phyloP scores from a whole-genome alignment of 2,113 vertebrate genomes.

The Coreoperca whiteheadi region DNA sequence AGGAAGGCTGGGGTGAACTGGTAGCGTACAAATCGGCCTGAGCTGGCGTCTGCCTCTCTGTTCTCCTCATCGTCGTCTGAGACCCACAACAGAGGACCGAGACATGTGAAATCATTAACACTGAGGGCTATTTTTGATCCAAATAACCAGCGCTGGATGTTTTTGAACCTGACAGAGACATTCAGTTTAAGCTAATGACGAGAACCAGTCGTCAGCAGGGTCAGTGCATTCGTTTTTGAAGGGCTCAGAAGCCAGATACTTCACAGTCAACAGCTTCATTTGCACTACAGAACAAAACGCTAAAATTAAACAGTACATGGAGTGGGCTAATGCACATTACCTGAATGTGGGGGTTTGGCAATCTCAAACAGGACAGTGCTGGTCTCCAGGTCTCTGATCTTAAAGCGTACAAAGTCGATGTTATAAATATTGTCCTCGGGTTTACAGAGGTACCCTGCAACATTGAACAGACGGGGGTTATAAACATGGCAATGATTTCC shows the following conservation, averaged over 20 bases:
- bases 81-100: slow-evolving; percentile 14
- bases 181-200: neutral
- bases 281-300: neutral
- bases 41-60: slow-evolving; percentile 85
- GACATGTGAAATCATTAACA: slow-evolving; percentile 17
- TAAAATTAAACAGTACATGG: neutral
- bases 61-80: slow-evolving; percentile 83
- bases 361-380: slow-evolving; percentile 95
- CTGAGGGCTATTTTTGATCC: neutral
- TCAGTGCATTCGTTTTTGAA: neutral
- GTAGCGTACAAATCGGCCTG: slow-evolving; percentile 93
- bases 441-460: slow-evolving; percentile 92
- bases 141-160: neutral
- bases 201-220: neutral
- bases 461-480: neutral
- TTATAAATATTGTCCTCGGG: slow-evolving; percentile 94
- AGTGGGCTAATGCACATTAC: slow-evolving; percentile 66
- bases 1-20: slow-evolving; percentile 96
- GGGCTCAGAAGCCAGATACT: neutral
- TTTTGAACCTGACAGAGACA: neutral
- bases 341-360: slow-evolving; percentile 90
- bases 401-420: slow-evolving; percentile 95
- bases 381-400: slow-evolving; percentile 94
- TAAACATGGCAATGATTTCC: neutral
- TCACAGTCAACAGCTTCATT: neutral